Conservation (phyloP, 2,888 invertebrate genomes). For the Harmothoe impar region DNA sequence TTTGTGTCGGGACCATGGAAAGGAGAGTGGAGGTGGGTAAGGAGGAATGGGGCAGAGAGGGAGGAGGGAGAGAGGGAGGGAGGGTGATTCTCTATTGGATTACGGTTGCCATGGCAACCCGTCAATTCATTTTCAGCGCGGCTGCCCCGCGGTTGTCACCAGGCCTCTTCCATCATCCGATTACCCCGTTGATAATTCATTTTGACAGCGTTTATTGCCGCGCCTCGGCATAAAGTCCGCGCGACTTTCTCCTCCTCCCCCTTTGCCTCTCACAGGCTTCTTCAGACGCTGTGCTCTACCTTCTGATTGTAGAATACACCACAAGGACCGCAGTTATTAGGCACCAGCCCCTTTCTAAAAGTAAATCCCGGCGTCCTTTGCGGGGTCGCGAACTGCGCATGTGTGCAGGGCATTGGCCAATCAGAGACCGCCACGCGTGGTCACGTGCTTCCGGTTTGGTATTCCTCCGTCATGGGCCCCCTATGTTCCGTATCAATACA, state of each 20-base stretch:
- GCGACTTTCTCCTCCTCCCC: slow-evolving; percentile 27
- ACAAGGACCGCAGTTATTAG: background rate
- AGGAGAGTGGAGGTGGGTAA: background rate
- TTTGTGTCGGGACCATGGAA: background rate
- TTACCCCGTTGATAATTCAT: slow-evolving; percentile 53
- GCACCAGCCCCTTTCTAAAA: background rate
- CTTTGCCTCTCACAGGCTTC: background rate
- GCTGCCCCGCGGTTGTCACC: slow-evolving; percentile 59
- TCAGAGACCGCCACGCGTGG: background rate
- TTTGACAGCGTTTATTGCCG: slow-evolving; percentile 63
- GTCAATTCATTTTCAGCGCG: slow-evolving; percentile 64
- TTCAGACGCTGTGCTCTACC: no score
- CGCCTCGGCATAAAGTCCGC: slow-evolving; percentile 43
- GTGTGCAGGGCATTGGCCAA: background rate
- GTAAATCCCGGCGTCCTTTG: slow-evolving; percentile 32
- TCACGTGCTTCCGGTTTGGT: background rate
- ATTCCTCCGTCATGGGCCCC: slow-evolving; percentile 25
- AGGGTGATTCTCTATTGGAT: slow-evolving; percentile 59
- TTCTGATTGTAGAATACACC: slow-evolving; percentile 46
- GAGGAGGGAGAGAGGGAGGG: background rate
- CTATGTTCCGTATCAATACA: no score
- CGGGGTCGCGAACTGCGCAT: slow-evolving; percentile 38
- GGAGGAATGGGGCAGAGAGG: background rate
- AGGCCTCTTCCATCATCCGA: slow-evolving; percentile 55
- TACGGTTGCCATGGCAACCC: slow-evolving; percentile 63